Evolutionary conservation across 2,888 invertebrate genomes (phyloP).

Genomic region (Diadegma fenestrale): DNA sequence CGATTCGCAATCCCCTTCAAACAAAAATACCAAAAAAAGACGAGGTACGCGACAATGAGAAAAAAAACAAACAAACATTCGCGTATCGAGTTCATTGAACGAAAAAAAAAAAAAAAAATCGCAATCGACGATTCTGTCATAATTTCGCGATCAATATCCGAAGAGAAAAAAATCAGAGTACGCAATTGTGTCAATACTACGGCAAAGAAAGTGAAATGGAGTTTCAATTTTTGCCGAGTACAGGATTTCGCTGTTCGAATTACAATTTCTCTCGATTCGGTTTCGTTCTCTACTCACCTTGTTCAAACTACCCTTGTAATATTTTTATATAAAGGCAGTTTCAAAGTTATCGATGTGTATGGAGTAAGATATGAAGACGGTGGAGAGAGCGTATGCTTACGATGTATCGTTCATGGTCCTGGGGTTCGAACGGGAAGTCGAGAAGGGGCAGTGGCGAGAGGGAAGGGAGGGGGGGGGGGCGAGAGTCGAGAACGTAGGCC

Average conservation of each 20-base stretch:
- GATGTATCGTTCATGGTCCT: slow-evolving; percentile 28
- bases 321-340: neutral
- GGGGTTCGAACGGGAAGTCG: slow-evolving; percentile 37
- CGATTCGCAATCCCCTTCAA: too few species aligned
- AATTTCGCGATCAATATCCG: neutral
- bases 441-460: slow-evolving; percentile 2
- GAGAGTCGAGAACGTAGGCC: slow-evolving; percentile 20
- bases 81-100: too few species aligned
- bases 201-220: slow-evolving; percentile 15
- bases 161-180: slow-evolving; percentile 25
- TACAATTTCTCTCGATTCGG: slow-evolving; percentile 6
- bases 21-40: too few species aligned
- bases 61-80: too few species aligned
- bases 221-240: neutral
- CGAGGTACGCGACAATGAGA: too few species aligned
- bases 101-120: neutral
- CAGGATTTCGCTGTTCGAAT: slow-evolving; percentile 16
- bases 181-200: slow-evolving; percentile 15
- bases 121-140: too few species aligned
- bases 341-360: slow-evolving; percentile 1
- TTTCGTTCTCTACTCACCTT: slow-evolving; percentile 9
- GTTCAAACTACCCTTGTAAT: neutral
- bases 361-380: neutral
- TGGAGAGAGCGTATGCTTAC: slow-evolving; percentile 10
- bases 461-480: slow-evolving; percentile 21